A percentile compares a stretch with the other conserved stretches of the same genome.
These are phyloP conservation scores for Novumbra hubbsi DNA, from an alignment of 2,797 vertebrate species.

Conservation along the genomic window DNA sequence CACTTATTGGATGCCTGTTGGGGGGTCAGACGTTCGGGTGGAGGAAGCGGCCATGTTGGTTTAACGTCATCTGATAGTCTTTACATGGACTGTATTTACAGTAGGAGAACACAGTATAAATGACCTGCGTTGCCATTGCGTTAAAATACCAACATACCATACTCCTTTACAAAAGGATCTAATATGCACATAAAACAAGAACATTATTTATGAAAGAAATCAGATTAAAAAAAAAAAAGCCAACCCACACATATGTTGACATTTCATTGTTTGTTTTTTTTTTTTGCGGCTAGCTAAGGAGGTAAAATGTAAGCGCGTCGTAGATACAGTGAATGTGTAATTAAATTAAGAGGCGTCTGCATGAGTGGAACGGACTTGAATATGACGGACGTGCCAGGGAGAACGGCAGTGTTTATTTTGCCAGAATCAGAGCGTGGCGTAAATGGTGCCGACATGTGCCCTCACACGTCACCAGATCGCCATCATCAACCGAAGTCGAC, in stretches of 20 bases:
- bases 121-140: constrained; percentile 56
- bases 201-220: constrained; percentile 57
- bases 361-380: constrained; percentile 26
- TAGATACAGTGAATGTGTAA: constrained; percentile 46
- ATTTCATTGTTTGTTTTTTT: constrained; percentile 38
- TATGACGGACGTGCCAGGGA: neutral
- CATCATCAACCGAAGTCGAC: constrained; percentile 45
- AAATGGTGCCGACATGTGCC: constrained; percentile 28
- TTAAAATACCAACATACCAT: constrained; percentile 65
- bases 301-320: constrained; percentile 61
- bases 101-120: constrained; percentile 29
- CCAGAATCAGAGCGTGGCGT: constrained; percentile 28
- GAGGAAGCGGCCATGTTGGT: constrained; percentile 75
- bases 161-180: constrained; percentile 72
- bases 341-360: constrained; percentile 47
- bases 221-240: constrained; percentile 39
- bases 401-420: constrained; percentile 12
- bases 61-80: constrained; percentile 25
- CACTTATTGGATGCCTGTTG: constrained; percentile 70
- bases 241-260: constrained; percentile 44
- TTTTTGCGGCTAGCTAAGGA: constrained; percentile 52
- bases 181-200: constrained; percentile 67
- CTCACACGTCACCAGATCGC: constrained; percentile 27
- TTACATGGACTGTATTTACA: constrained; percentile 51
- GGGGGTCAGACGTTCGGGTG: constrained; percentile 60